These are phyloP conservation scores for Apantesis nais DNA, from an alignment of 2,888 invertebrate species.

Conservation along the genomic window DNA sequence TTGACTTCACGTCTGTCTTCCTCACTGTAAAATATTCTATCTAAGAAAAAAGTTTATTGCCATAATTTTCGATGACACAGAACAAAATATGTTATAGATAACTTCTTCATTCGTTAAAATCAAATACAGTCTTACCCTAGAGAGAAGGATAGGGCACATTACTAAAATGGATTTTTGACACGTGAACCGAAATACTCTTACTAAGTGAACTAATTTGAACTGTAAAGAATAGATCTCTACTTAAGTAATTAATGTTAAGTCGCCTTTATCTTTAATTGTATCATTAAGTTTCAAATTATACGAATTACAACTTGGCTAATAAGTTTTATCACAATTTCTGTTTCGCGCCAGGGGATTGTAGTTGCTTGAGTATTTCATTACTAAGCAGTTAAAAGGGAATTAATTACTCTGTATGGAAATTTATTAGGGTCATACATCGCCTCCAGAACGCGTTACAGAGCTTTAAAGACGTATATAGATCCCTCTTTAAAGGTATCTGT, in stretches of 20 bases:
- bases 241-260: conserved; percentile 47
- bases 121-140: too few species aligned
- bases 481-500: background rate
- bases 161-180: background rate
- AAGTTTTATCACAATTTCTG: conserved; percentile 34
- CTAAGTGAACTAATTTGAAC: background rate
- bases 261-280: conserved; percentile 50
- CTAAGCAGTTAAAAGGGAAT: conserved; percentile 22
- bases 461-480: background rate
- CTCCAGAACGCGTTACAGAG: background rate
- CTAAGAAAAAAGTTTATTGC: too few species aligned
- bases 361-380: conserved; percentile 37
- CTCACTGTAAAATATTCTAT: too few species aligned
- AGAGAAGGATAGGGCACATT: too few species aligned
- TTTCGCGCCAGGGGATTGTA: conserved; percentile 34
- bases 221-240: conserved; percentile 36
- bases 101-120: too few species aligned
- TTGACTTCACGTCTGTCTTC: background rate
- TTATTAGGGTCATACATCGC: conserved; percentile 4
- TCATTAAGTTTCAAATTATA: conserved; percentile 48
- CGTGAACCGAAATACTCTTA: background rate
- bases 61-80: too few species aligned
- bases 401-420: conserved; percentile 11
- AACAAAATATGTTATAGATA: too few species aligned
- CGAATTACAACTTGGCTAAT: conserved; percentile 43